Evolutionary conservation across 2,797 vertebrate genomes (phyloP), one percentile per base, ranked within the genome.

Genomic region (Neomorphus geoffroyi): DNA sequence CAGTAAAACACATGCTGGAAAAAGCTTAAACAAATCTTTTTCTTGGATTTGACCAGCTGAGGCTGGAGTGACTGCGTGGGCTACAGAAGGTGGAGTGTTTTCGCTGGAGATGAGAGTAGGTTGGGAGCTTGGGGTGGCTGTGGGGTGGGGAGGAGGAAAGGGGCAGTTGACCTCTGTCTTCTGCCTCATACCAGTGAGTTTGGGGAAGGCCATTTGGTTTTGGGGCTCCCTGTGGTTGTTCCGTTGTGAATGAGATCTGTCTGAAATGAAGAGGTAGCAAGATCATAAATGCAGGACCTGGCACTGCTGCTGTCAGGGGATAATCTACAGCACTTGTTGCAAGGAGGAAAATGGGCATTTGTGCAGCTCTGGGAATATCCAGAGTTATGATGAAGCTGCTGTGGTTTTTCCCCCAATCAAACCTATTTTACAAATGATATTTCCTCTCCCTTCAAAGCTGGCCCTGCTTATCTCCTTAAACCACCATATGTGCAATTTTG

Each of bases 1-100:
- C 84, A 86, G 79, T 83, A 91, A 96, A 97, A 92, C 3, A 16
- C 43, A 79, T 1, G 9, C 53, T 96, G 85, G 82, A 92, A 96
- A 96, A 94, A 85, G 54, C 82, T 97, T 93, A 94, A 84, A 51
- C 69, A 92, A 96, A 94, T 86, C 94, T 95, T 94, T 96, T 95
- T 89, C 92, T 96, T 96, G 96, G 92, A 95, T 94, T 93, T 93
- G 86, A 88, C 90, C 66, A 80, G 4, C 78, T 62, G 43, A 62
- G 80, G 17, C 81, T 94, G 88, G 71, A 94, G 74, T 65, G 43
- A 66, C 86, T 5, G 1, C 1, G 0, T 51, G 64, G 71, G 56
- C 67, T 86, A 39, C 27, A 48, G 74, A 61, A 85, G 71, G 39
- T 77, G 65, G 74, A 83, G 45, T 22, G 18, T 94, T 94, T 93